Evolutionary conservation across 64 coral and sea anemone species (phyloP), one percentile per base, ranked within the genome.

Genomic region (Stichodactyla mertensii): DNA sequence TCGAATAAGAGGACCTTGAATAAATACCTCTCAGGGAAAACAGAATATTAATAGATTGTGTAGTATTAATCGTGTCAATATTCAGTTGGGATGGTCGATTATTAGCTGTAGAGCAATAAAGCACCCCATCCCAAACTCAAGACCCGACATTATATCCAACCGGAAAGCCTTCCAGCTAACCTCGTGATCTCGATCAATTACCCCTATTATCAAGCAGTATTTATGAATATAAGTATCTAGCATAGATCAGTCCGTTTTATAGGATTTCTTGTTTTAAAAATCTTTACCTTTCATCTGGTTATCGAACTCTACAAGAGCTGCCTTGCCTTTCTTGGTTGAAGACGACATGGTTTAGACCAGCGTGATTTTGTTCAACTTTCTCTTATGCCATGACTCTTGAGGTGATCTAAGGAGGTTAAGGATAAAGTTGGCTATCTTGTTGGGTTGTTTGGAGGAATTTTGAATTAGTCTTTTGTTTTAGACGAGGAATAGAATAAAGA

Each of bases 241-340:
- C 2, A 64, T 16, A 82, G 52, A 80, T 57, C 5, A 58, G n/a
- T 52, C 52, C 31, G 23, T 36, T 26, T 62, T 56, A 54, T 84
- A 59, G 55, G 11, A 54, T 64, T 56, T 22, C 62, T 36, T 36
- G 64, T 58, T 24, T 6, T 55, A 54, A 19, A 4, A 27, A 13
- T 69, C 51, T 71, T 19, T 51, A 91, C 89, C 89, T 91, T 91
- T 91, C 51, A 84, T 80, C 62, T 91, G 89, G 22, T 83, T 91
- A 59, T 86, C 89, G 52, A 91, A 91, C 84, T 91, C 89, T n/a
- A 91, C 62, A 14, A 80, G 51, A 20, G 89, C 89, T 18, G 83
- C 71, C 71, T 91, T 91, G 10, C 89, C 89, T 61, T 86, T 91
- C 59, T 91, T 91, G 19, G 28, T 82, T 4, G 80, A 54, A 22